Conservation (phyloP, 2,797 vertebrate species). For the Lutra lutra region DNA sequence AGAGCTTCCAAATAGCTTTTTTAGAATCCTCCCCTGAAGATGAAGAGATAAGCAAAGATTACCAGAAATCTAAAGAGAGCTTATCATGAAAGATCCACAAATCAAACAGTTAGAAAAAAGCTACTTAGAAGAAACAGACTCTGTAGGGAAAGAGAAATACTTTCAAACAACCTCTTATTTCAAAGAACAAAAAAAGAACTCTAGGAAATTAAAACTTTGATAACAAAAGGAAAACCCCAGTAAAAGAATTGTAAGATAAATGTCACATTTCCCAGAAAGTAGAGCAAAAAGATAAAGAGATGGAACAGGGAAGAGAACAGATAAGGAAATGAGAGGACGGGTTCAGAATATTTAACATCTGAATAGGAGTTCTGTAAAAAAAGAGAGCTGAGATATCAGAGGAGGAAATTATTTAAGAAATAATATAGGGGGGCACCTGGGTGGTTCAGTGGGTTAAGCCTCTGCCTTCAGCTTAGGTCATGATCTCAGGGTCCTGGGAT, state of each 20-base stretch:
- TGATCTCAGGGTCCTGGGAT: too few species aligned
- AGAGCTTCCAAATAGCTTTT: slow-evolving; percentile 18
- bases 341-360: background rate
- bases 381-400: background rate
- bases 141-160: background rate
- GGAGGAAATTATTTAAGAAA: background rate
- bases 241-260: background rate
- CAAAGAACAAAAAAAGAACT: slow-evolving; percentile 18
- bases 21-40: slow-evolving; percentile 2
- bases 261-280: background rate
- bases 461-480: too few species aligned
- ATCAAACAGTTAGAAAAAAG: slow-evolving; percentile 13
- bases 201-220: slow-evolving; percentile 13
- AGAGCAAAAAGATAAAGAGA: background rate
- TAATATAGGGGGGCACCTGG: background rate
- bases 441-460: too few species aligned
- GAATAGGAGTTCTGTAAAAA: background rate
- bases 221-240: background rate
- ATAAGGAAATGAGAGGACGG: background rate
- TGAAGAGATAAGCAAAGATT: background rate
- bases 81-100: slow-evolving; percentile 34
- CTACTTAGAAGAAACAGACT: background rate
- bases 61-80: slow-evolving; percentile 14
- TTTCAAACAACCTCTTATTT: slow-evolving; percentile 7
- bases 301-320: background rate